A percentile compares a stretch with the other conserved stretches of the same genome.
These are phyloP conservation scores for Myoxocephalus aenaeus DNA, from an alignment of 2,797 vertebrate species.

Conservation along the genomic window DNA sequence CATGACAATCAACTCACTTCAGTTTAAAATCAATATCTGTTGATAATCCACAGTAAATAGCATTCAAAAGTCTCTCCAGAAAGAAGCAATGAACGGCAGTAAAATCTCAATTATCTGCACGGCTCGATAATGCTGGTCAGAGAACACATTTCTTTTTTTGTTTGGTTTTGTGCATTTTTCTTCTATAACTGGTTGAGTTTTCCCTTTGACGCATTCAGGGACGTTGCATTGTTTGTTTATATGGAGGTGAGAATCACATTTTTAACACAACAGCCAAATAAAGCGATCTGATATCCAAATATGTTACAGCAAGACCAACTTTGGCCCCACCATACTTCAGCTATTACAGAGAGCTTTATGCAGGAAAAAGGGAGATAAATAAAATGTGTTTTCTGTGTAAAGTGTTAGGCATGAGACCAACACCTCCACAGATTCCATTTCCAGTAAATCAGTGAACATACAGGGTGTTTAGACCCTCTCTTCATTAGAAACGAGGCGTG, in stretches of 20 bases:
- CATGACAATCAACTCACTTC: too few species aligned
- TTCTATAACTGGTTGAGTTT: too few species aligned
- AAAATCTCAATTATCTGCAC: not conserved
- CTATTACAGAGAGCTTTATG: not conserved
- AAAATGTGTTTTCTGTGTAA: too few species aligned
- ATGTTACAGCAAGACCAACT: not conserved
- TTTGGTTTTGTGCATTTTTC: too few species aligned
- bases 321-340: not conserved
- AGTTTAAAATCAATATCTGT: too few species aligned
- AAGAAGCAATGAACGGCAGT: too few species aligned
- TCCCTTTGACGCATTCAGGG: not conserved
- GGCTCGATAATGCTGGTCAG: not conserved
- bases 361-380: not conserved
- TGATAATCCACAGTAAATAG: too few species aligned
- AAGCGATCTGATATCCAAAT: not conserved
- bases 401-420: too few species aligned
- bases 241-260: too few species aligned
- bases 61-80: too few species aligned
- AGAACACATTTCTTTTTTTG: too few species aligned
- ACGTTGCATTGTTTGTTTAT: not conserved
- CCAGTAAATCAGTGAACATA: not conserved
- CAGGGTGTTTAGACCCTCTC: not conserved
- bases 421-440: not conserved
- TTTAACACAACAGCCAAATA: too few species aligned
- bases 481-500: not conserved